Evolutionary conservation across 2,113 vertebrate genomes (phyloP).

Genomic region (Takifugu bimaculatus): DNA sequence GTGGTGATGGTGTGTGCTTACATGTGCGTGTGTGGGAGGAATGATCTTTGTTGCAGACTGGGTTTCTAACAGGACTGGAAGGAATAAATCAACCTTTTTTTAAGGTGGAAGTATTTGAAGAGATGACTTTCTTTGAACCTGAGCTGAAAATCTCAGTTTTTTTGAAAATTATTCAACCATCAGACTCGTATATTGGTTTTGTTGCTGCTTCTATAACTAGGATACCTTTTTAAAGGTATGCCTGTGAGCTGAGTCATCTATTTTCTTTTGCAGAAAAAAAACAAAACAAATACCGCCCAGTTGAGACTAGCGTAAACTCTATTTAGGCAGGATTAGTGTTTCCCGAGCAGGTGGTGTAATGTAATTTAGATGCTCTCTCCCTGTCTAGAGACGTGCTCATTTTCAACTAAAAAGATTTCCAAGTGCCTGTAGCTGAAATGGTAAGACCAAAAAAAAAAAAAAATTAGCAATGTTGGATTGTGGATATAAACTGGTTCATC

Average conservation of each 20-base stretch:
- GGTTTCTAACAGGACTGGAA: conserved; percentile 34
- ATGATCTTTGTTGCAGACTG: conserved; percentile 48
- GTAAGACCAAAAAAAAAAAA: neutral
- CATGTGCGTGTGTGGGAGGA: conserved; percentile 22
- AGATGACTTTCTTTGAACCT: neutral
- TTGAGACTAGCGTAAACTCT: conserved; percentile 16
- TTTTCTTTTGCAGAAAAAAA: conserved; percentile 8
- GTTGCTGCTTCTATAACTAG: neutral
- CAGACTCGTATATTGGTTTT: conserved; percentile 22
- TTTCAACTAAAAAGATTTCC: neutral
- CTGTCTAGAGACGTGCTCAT: conserved; percentile 20
- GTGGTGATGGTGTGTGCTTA: conserved; percentile 19
- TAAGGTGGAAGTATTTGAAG: conserved; percentile 41
- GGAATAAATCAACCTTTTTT: conserved; percentile 48
- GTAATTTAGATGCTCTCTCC: conserved; percentile 23
- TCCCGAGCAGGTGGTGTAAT: conserved; percentile 16
- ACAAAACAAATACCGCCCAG: neutral
- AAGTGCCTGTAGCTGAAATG: conserved; percentile 1
- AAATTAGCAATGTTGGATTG: neutral
- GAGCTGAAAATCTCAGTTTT: neutral
- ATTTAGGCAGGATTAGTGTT: conserved; percentile 26
- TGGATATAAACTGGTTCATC: neutral
- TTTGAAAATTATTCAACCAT: conserved; percentile 36
- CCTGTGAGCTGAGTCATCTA: conserved; percentile 9
- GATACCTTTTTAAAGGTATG: conserved; percentile 5